These are phyloP conservation scores for Alectoris magna DNA, from an alignment of 2,797 vertebrate genomes.

Conservation along the genomic window DNA sequence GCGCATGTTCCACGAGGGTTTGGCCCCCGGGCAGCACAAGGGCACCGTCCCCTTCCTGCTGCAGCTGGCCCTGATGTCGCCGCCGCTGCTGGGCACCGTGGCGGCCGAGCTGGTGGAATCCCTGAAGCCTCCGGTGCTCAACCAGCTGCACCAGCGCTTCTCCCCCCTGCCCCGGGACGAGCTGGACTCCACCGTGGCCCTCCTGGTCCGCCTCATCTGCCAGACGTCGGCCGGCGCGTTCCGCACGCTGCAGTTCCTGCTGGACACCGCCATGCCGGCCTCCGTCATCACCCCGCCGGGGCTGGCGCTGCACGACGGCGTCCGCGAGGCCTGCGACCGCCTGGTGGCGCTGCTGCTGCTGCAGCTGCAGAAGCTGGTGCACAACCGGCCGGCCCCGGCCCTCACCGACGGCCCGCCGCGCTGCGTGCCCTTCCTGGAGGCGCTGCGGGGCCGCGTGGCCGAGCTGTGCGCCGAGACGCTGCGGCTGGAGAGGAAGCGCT, in stretches of 20 bases:
- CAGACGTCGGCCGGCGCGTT: constrained; percentile 90
- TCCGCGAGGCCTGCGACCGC: constrained; percentile 92
- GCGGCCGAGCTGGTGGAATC: constrained; percentile 91
- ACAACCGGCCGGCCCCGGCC: constrained; percentile 72
- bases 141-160: constrained; percentile 91
- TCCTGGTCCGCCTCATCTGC: constrained; percentile 92
- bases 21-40: constrained; percentile 80
- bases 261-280: constrained; percentile 91
- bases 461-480: constrained; percentile 90
- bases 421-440: constrained; percentile 90
- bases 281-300: constrained; percentile 91
- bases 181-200: constrained; percentile 88
- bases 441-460: constrained; percentile 85
- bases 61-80: constrained; percentile 92
- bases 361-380: constrained; percentile 92
- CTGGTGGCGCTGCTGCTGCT: constrained; percentile 91
- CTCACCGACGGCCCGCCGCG: constrained; percentile 43
- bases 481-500: constrained; percentile 89
- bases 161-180: constrained; percentile 87
- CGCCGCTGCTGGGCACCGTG: constrained; percentile 87
- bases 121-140: constrained; percentile 83
- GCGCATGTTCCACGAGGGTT: constrained; percentile 93
- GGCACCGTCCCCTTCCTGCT: constrained; percentile 92
- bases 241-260: constrained; percentile 88
- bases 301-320: constrained; percentile 86